Base-by-base conservation (phyloP, 2,888 invertebrate genomes). In the Chrysotoxum bicinctum region DNA sequence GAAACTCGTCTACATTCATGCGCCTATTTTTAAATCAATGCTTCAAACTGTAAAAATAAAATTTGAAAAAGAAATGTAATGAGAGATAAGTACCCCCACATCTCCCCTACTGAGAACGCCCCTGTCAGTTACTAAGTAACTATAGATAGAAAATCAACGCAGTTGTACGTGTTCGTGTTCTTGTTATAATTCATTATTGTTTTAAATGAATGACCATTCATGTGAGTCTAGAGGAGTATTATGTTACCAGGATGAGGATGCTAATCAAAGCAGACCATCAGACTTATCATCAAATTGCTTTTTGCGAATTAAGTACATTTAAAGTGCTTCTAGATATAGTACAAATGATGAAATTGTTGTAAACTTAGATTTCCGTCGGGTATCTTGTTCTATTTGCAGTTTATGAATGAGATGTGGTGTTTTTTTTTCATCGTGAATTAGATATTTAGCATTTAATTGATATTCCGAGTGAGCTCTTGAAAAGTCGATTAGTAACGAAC, bases 191-290 rank as follows among this genome's bases (percentile, higher is more conserved):
- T 23, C 26, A 54, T 40, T 40, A 60, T 60, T 26, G 30, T 45
- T 64, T 58, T 21, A 37, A 58, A 37, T 58, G 58, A 58, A 37
- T 58, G 58, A 58, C 37, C 58, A 37, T 58, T 14, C 21, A 58
- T 58, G 37, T 37, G 30, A 23, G 14, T 19, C 10, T 8, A 30
- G 30, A 54, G 26, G 16, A 40, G n/a, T 60, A n/a, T 35, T 23
- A 37, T 58, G 8, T 58, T 58, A 58, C 58, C 58, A 58, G 58
- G 58, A 58, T 58, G 37, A 58, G 37, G 37, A 58, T 58, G 58
- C 14, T 37, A 58, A 37, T 37, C 58, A 58, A 37, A 37, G 58
- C 58, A 58, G 58, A 37, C 58, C 58, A 54, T 54, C 54, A 37
- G 23, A 58, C 23, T 58, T 40, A 35, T 60, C 35, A 58, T 58